These are phyloP conservation scores for Caenorhabditis latens DNA, from an alignment of 1,140 invertebrate species.

Conservation along the genomic window DNA sequence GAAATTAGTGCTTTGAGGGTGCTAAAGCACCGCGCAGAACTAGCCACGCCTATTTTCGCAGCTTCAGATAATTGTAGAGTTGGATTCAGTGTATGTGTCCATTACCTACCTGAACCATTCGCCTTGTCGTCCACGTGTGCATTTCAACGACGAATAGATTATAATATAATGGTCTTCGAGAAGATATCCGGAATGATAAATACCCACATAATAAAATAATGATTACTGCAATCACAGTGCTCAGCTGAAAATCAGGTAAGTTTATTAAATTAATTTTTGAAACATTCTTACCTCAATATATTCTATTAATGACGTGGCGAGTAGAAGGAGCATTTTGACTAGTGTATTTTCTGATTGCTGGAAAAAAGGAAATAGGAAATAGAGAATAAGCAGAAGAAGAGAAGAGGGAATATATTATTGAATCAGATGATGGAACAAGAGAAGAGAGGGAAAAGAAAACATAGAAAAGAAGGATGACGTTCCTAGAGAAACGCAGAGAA, in stretches of 20 bases:
- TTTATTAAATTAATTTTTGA: background rate
- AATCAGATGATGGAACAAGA: conserved; percentile 6
- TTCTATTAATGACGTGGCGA: background rate
- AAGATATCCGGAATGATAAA: conserved; percentile 27
- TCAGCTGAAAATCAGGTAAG: background rate
- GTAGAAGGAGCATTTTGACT: background rate
- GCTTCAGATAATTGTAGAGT: too few species aligned
- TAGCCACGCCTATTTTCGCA: too few species aligned
- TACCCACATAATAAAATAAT: background rate
- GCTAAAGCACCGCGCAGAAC: too few species aligned
- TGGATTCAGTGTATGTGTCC: background rate
- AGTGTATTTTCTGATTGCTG: background rate
- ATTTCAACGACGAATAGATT: conserved; percentile 47
- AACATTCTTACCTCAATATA: conserved; percentile 10
- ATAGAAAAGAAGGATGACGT: background rate
- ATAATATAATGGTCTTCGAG: conserved; percentile 39
- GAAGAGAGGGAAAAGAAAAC: background rate
- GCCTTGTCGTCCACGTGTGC: conserved; percentile 26
- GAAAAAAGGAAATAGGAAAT: background rate
- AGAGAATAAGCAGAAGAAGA: background rate
- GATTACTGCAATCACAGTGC: conserved; percentile 10
- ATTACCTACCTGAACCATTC: conserved; percentile 36
- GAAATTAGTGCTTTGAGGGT: too few species aligned
- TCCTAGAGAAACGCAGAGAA: conserved; percentile 31
- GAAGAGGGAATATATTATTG: conserved; percentile 5